phyloP scores from a whole-genome alignment of 2,797 vertebrate species.

The Pseudopleuronectes americanus region DNA sequence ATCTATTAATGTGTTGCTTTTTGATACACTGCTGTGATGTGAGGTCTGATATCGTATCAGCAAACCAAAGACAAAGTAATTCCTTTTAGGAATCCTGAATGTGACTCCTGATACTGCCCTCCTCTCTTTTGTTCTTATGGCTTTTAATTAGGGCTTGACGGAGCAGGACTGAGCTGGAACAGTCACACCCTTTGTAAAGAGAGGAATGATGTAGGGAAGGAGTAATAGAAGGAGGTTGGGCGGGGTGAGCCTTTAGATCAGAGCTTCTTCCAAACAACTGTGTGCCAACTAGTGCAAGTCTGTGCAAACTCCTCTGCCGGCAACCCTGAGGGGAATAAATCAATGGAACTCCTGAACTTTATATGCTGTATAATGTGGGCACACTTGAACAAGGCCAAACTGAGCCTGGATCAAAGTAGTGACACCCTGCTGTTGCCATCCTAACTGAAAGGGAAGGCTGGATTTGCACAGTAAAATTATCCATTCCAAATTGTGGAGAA shows the following conservation, averaged over 20 bases:
- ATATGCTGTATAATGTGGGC: not conserved
- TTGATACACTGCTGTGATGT: not conserved
- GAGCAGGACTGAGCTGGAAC: slow-evolving; percentile 61
- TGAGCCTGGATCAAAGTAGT: not conserved
- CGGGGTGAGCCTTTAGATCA: slow-evolving; percentile 12
- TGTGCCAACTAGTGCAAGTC: slow-evolving; percentile 16
- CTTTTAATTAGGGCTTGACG: slow-evolving; percentile 21
- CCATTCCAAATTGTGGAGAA: not conserved
- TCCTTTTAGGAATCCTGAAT: not conserved
- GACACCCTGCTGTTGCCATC: too few relatives aligned
- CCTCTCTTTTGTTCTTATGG: not conserved
- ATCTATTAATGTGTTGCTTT: not conserved
- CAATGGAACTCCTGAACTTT: not conserved
- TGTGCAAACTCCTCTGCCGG: not conserved
- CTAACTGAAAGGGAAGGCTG: too few relatives aligned
- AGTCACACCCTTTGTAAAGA: slow-evolving; percentile 79
- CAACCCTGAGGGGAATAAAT: slow-evolving; percentile 5
- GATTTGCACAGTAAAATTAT: too few relatives aligned
- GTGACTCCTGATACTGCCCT: not conserved
- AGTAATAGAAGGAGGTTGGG: slow-evolving; percentile 30
- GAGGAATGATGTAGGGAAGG: slow-evolving; percentile 27
- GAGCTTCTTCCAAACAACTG: slow-evolving; percentile 5
- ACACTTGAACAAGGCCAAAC: not conserved
- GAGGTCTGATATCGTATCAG: not conserved
- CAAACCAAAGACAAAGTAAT: not conserved